Conservation (phyloP, 2,888 invertebrate species). For the Orthonychiurus folsomi region DNA sequence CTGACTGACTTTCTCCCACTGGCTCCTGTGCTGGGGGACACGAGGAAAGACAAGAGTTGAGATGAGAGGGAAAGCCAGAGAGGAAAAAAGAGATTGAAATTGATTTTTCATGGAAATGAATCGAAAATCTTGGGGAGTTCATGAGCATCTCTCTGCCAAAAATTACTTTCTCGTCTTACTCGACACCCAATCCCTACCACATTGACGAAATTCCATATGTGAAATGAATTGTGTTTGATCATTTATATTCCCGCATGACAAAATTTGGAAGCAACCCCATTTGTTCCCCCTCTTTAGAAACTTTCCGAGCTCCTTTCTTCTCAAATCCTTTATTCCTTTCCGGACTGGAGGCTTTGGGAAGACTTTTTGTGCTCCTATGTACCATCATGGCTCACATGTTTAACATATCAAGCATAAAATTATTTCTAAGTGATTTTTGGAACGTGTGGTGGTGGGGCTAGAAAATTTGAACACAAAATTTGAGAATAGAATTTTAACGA, state of each 20-base stretch:
- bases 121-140: conserved; percentile 4
- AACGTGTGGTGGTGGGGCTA: too few relatives aligned
- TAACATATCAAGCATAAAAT: too few relatives aligned
- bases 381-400: too few relatives aligned
- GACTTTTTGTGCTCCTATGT: too few relatives aligned
- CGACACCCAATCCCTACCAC: neutral
- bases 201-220: conserved; percentile 2
- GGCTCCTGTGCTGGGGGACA: neutral
- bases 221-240: conserved; percentile 9
- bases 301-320: neutral
- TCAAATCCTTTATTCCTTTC: too few relatives aligned
- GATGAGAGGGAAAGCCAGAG: conserved; percentile 2
- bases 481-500: too few relatives aligned
- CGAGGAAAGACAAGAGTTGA: neutral
- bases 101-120: conserved; percentile 10
- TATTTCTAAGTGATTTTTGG: too few relatives aligned
- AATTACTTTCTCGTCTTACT: neutral
- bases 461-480: too few relatives aligned
- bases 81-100: conserved; percentile 6
- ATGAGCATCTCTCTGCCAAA: conserved; percentile 5
- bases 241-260: neutral
- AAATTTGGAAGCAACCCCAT: neutral
- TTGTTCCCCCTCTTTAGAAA: neutral
- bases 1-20: neutral
- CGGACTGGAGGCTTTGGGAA: too few relatives aligned